Conservation (phyloP, 2,113 vertebrate species). For the Pollachius pollachius region DNA sequence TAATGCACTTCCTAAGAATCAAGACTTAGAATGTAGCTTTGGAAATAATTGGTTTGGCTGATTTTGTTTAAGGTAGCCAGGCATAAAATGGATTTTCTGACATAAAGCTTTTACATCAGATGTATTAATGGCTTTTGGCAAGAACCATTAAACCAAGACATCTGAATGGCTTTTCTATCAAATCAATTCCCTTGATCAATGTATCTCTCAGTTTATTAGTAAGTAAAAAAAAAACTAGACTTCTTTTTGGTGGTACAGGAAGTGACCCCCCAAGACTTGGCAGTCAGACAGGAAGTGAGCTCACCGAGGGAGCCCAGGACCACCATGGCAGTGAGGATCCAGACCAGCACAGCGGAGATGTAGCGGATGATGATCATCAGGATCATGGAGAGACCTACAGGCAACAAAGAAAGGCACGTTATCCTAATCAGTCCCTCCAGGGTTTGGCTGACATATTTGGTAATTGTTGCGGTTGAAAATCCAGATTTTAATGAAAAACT, state of each 20-base stretch:
- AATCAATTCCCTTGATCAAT: too few relatives aligned
- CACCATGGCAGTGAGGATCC: slow-evolving; percentile 92
- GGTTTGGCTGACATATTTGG: too few relatives aligned
- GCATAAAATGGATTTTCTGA: not conserved
- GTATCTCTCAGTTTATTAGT: too few relatives aligned
- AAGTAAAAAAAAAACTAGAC: too few relatives aligned
- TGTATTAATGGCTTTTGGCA: not conserved
- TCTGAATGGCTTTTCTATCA: not conserved
- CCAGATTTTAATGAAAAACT: too few relatives aligned
- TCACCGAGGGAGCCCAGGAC: slow-evolving; percentile 94
- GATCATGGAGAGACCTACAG: slow-evolving; percentile 92
- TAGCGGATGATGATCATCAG: slow-evolving; percentile 97
- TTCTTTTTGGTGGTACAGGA: too few relatives aligned
- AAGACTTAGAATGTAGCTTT: not conserved
- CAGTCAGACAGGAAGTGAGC: slow-evolving; percentile 48
- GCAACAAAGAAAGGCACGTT: slow-evolving; percentile 15
- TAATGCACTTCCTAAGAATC: too few relatives aligned
- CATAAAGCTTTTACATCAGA: too few relatives aligned
- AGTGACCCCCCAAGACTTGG: slow-evolving; percentile 7
- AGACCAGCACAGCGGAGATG: slow-evolving; percentile 94
- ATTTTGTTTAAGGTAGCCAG: not conserved
- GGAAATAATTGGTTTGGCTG: not conserved
- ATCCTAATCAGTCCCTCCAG: too few relatives aligned
- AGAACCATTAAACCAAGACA: not conserved
- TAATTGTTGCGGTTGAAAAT: too few relatives aligned